These are phyloP conservation scores for Polydesmus complanatus DNA, from an alignment of 2,888 invertebrate genomes.

Conservation along the genomic window DNA sequence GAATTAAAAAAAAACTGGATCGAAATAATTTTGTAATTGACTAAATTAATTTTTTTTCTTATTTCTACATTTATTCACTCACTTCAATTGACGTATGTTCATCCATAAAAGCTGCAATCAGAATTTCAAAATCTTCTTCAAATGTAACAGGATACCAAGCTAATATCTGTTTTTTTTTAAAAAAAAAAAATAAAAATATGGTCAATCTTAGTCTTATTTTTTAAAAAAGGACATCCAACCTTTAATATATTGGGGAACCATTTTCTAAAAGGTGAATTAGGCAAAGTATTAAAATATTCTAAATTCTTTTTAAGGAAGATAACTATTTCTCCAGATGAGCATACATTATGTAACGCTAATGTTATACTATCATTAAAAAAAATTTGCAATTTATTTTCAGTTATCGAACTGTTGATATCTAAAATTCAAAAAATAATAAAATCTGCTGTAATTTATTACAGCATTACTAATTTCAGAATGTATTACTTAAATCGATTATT, in stretches of 20 bases:
- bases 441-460: background rate
- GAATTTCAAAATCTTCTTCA: background rate
- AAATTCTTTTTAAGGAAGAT: constrained; percentile 2
- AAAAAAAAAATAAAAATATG: too few species aligned
- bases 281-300: constrained; percentile 2
- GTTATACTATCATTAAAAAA: background rate
- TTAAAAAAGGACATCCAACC: background rate
- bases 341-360: background rate
- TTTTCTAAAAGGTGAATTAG: background rate
- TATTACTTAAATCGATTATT: background rate
- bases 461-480: background rate
- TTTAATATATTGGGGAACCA: constrained; percentile 6
- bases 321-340: constrained; percentile 5
- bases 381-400: background rate
- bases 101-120: constrained; percentile 3
- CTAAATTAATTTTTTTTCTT: background rate
- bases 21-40: too few species aligned
- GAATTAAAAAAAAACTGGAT: too few species aligned
- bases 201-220: too few species aligned
- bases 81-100: constrained; percentile 5
- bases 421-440: background rate
- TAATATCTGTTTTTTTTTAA: too few species aligned
- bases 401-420: constrained; percentile 1
- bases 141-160: constrained; percentile 11
- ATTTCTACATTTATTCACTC: background rate